phyloP scores from a whole-genome alignment of 2,888 invertebrate genomes.

The Tetramorium bicarinatum region DNA sequence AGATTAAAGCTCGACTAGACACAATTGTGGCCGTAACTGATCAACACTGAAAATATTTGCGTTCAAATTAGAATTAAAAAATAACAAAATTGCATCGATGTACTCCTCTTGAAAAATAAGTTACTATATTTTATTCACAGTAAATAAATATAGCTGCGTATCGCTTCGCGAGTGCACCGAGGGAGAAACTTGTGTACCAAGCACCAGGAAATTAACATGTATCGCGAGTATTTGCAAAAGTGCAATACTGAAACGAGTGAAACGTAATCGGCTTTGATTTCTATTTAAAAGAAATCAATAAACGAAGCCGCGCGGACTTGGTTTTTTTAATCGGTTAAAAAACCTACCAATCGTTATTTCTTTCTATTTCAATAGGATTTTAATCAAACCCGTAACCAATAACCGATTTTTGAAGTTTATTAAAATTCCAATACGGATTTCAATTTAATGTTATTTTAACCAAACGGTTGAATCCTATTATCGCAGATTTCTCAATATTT shows the following conservation, averaged over 20 bases:
- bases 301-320: conserved; percentile 45
- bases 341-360: conserved; percentile 50
- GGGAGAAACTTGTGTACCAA: conserved; percentile 8
- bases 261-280: conserved; percentile 58
- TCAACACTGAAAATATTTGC: neutral
- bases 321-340: conserved; percentile 51
- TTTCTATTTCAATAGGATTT: conserved; percentile 55
- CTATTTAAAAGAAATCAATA: conserved; percentile 59
- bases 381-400: conserved; percentile 55
- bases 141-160: conserved; percentile 1
- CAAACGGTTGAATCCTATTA: conserved; percentile 47
- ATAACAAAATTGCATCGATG: neutral
- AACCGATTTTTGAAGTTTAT: conserved; percentile 59
- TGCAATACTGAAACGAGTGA: conserved; percentile 48
- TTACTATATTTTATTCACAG: conserved; percentile 13
- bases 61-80: neutral
- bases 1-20: conserved; percentile 20
- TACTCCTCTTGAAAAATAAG: neutral
- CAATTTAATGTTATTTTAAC: conserved; percentile 55
- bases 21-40: neutral
- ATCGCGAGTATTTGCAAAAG: conserved; percentile 44
- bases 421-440: conserved; percentile 55
- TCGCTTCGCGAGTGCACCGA: neutral
- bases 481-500: conserved; percentile 46
- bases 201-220: conserved; percentile 45